Base-by-base conservation (phyloP, 2,113 vertebrate species). In the Cygnus buccinator region DNA sequence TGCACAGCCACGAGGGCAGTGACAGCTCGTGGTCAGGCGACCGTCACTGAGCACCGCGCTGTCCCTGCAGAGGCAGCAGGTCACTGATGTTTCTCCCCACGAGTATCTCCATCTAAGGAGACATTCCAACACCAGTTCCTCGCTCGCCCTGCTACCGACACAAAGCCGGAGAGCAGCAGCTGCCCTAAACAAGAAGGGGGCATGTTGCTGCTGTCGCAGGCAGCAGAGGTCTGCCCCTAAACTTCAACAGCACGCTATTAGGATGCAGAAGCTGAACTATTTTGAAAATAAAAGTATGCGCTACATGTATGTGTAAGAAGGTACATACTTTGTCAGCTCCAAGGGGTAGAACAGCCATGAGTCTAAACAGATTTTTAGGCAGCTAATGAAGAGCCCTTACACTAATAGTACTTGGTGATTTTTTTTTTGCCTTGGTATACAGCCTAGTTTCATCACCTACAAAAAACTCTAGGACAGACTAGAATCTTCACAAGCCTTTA, bases 381-480 rank as follows among this genome's bases (percentile, higher is more conserved):
- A 67, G 55, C 58, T 28, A 11, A 37, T 58, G 59, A 73, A 65
- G 59, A 89, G 77, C 84, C 86, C 71, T 89, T 61, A 62, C 87
- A 41, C 92, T 71, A 59, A 58, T 0, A 46, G n/a, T 1, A 13
- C 18, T 33, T 39, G 43, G 52, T 20, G 46, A 12, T 6, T 7
- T 77, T 77, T 85, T 76, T 73, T 88, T n/a, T 68, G 83, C 75
- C 94, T 92, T 12, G 19, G 62, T 84, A 26, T 76, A 68, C 90
- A 97, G 96, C 96, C 96, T 94, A 97, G 91, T 97, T 98, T 96
- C 76, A 94, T 96, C 80, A 97, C 75, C 88, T 89, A 91, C 68
- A 97, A 90, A 94, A 90, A 29, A 48, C 54, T 61, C 59, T 48
- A 93, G 96, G 94, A 66, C 94, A 89, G 83, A 55, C 70, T 33